phyloP scores from a whole-genome alignment of 1,140 invertebrate species.

The Asobara japonica region DNA sequence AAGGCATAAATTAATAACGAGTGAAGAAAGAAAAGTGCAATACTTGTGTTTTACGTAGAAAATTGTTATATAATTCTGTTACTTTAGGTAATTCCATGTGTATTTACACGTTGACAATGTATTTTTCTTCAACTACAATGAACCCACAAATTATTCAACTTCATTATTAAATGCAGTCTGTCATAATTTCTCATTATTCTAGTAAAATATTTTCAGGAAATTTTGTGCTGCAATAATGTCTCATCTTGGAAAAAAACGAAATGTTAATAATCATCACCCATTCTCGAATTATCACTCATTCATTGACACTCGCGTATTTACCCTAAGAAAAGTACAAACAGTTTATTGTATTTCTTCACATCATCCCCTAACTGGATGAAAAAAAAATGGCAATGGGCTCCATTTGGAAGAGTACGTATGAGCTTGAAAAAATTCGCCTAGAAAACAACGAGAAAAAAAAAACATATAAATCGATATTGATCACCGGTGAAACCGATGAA shows the following conservation, averaged over 20 bases:
- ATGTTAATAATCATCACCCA: background rate
- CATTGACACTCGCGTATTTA: no score
- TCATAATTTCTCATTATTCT: background rate
- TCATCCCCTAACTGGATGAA: background rate
- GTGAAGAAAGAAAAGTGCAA: background rate
- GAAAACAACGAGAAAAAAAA: conserved; percentile 9
- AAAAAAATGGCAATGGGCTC: background rate
- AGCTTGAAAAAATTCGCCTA: background rate
- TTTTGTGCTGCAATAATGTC: no score
- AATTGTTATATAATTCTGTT: conserved; percentile 26
- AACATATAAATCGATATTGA: conserved; percentile 5
- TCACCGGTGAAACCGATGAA: background rate
- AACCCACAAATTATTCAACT: background rate
- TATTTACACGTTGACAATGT: conserved; percentile 17
- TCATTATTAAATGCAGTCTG: background rate
- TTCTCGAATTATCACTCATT: background rate
- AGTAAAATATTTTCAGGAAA: background rate
- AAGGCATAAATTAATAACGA: conserved; percentile 1
- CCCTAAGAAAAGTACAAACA: background rate
- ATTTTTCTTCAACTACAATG: background rate
- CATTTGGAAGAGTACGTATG: background rate
- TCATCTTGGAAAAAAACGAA: no score
- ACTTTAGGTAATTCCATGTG: background rate
- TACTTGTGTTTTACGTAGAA: conserved; percentile 21
- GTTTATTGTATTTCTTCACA: background rate